phyloP scores from a whole-genome alignment of 2,888 invertebrate genomes.

The Tenthredo notha region DNA sequence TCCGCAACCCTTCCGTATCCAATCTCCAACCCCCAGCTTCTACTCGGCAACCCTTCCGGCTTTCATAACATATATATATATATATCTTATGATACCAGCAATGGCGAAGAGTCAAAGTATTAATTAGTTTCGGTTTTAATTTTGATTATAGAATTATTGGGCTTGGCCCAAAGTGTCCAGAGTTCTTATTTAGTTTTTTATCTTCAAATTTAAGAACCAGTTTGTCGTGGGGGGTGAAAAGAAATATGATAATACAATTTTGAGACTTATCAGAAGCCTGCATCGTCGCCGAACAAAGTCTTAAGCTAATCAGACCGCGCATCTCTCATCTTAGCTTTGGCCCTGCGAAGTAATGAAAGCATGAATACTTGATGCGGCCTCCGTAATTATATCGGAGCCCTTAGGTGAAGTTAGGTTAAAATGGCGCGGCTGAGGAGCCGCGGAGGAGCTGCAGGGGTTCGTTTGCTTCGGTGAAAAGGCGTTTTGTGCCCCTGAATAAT shows the following conservation, averaged over 20 bases:
- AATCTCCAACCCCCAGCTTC: slow-evolving; percentile 32
- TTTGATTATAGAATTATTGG: not conserved
- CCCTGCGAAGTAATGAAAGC: slow-evolving; percentile 69
- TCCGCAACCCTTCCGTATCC: slow-evolving; percentile 50
- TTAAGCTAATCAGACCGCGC: slow-evolving; percentile 54
- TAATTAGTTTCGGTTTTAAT: slow-evolving; percentile 12
- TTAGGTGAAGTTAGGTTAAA: slow-evolving; percentile 54
- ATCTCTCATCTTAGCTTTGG: slow-evolving; percentile 56
- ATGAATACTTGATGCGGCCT: slow-evolving; percentile 71
- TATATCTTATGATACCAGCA: not conserved
- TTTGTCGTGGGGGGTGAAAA: not conserved
- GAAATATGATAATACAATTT: slow-evolving; percentile 38
- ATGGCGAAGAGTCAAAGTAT: slow-evolving; percentile 16
- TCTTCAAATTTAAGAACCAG: slow-evolving; percentile 3
- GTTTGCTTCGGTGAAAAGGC: slow-evolving; percentile 61
- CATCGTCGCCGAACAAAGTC: slow-evolving; percentile 50
- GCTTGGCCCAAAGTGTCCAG: not conserved
- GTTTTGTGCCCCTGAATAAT: slow-evolving; percentile 68
- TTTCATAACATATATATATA: not conserved
- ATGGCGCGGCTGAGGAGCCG: slow-evolving; percentile 54
- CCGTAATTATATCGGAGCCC: slow-evolving; percentile 69
- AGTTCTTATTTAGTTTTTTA: not conserved
- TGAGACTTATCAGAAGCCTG: slow-evolving; percentile 45
- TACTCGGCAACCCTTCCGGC: slow-evolving; percentile 46
- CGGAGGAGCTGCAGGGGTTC: slow-evolving; percentile 33